Evolutionary conservation across 1,140 invertebrate genomes (phyloP), one percentile per base, ranked within the genome.

Genomic region (Drosophila baimaii): DNA sequence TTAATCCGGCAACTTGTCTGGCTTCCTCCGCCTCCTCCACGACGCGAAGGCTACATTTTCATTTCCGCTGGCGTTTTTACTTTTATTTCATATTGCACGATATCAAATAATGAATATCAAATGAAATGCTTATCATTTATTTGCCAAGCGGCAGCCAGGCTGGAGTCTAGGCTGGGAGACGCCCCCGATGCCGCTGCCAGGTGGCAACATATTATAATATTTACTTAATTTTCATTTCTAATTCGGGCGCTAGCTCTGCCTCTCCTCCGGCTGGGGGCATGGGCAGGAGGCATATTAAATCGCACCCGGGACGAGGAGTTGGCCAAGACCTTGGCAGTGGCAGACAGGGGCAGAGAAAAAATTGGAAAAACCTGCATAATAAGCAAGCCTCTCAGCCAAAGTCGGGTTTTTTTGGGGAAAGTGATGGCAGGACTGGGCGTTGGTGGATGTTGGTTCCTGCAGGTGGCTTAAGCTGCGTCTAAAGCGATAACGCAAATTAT

Each of bases 41-140:
- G 39, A 44, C 37, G 37, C 51, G 21, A 44, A 29, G 54, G 46
- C 41, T 64, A 79, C 63, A 72, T 84, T 86, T 84, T 81, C 81
- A 90, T 91, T 91, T 91, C 90, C 88, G 84, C 72, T 82, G 65
- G 90, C 90, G 82, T 81, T 91, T 81, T 79, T 90, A 82, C 86
- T 90, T 90, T 88, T 84, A 91, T 90, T 80, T 70, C 86, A 81
- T 90, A 85, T 89, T 86, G 72, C 74, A 62, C 73, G 66, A 86
- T 91, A 91, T 91, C 90, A 91, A 91, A 91, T 91, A 91, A 91
- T 91, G 90, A 91, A 91, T 91, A 91, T 91, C 90, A 91, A 91
- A 91, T 91, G 86, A 89, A 91, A 91, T 91, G 86, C 90, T 91
- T 91, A 91, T 91, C 90, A 91, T 91, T 90, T 91, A 90, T 90